phyloP scores from a whole-genome alignment of 2,113 vertebrate species.

The Andinoacara biseriatus region DNA sequence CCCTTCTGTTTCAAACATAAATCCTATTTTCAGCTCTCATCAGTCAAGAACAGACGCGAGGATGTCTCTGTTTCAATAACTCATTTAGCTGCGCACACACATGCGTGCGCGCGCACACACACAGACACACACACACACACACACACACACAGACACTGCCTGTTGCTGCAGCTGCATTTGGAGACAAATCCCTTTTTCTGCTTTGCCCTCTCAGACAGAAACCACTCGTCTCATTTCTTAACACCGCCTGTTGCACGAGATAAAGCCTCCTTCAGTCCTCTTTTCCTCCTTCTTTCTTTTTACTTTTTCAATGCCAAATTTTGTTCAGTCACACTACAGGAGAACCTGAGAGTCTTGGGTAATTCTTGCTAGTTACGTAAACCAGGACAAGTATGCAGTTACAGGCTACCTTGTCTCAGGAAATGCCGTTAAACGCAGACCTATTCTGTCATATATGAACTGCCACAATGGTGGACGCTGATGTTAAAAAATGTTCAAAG shows the following conservation, averaged over 20 bases:
- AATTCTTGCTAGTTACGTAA: neutral
- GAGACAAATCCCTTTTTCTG: slow-evolving; percentile 71
- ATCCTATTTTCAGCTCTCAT: slow-evolving; percentile 72
- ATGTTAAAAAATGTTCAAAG: neutral
- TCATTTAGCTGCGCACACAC: slow-evolving; percentile 38
- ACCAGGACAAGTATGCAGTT: neutral
- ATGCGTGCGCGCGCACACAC: slow-evolving; percentile 3
- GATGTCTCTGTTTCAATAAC: slow-evolving; percentile 59
- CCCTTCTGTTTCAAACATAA: slow-evolving; percentile 68
- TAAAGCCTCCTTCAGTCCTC: slow-evolving; percentile 37
- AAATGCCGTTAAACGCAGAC: neutral
- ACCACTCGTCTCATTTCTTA: slow-evolving; percentile 57
- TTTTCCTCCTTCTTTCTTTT: neutral
- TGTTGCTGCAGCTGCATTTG: slow-evolving; percentile 65
- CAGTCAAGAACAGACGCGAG: slow-evolving; percentile 52
- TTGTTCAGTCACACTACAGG: neutral
- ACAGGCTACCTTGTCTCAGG: neutral
- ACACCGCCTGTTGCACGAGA: slow-evolving; percentile 63
- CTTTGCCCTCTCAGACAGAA: slow-evolving; percentile 65
- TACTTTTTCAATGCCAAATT: neutral
- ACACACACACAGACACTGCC: slow-evolving; percentile 42
- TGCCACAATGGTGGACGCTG: neutral
- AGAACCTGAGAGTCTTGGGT: neutral
- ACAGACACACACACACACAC: slow-evolving; percentile 30
- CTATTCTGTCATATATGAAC: neutral